phyloP scores from a whole-genome alignment of 2,113 vertebrate genomes.

The Lota lota region DNA sequence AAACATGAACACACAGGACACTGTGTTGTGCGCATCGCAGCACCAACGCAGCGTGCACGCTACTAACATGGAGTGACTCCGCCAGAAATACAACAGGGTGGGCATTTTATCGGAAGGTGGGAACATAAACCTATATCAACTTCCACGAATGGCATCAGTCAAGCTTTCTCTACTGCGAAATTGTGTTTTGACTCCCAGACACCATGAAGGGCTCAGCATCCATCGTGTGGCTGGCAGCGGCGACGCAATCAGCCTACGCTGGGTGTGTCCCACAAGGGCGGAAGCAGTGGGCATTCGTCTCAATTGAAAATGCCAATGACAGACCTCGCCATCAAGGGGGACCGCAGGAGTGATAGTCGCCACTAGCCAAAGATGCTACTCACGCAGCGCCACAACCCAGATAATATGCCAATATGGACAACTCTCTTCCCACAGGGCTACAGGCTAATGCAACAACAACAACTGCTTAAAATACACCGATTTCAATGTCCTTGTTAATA shows the following conservation, averaged over 20 bases:
- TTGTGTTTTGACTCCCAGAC: conserved; percentile 22
- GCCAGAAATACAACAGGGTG: no score
- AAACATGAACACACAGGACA: no score
- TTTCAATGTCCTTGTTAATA: no score
- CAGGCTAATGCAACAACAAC: background rate
- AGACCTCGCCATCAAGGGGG: no score
- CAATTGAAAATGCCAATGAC: no score
- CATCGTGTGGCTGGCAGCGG: conserved; percentile 36
- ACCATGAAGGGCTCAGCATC: conserved; percentile 30
- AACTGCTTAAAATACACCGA: no score
- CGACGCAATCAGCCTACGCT: conserved; percentile 16
- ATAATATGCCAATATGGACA: background rate
- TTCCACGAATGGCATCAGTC: conserved; percentile 28
- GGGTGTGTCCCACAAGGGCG: no score
- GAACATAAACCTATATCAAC: conserved; percentile 29
- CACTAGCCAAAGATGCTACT: background rate
- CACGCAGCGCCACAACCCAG: conserved; percentile 3
- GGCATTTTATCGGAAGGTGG: conserved; percentile 27
- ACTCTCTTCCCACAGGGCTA: conserved; percentile 12
- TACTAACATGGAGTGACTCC: no score
- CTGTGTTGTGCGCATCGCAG: no score
- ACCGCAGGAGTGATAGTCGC: no score
- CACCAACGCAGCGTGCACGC: no score
- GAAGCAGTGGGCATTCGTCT: no score
- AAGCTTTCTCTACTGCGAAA: conserved; percentile 15